These are phyloP conservation scores for Pinna nobilis DNA, from an alignment of 1,140 invertebrate genomes.

Conservation along the genomic window DNA sequence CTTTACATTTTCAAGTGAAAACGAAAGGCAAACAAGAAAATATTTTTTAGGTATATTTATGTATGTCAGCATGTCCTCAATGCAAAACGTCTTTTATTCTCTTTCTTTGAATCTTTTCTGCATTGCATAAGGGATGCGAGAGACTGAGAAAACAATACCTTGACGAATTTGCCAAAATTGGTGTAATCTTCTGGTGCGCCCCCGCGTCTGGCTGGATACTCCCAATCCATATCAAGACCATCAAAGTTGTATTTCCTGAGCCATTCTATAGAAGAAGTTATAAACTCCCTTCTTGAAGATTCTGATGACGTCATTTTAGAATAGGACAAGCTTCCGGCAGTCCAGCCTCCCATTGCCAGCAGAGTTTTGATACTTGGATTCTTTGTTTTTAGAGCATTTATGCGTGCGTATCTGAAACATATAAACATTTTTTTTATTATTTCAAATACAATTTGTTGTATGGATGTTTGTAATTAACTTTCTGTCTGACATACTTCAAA, in stretches of 20 bases:
- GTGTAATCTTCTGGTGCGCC: conserved; percentile 74
- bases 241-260: conserved; percentile 94
- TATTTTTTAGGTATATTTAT: too few relatives aligned
- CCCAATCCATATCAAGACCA: conserved; percentile 96
- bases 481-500: too few relatives aligned
- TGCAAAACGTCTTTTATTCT: too few relatives aligned
- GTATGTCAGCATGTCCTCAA: too few relatives aligned
- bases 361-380: conserved; percentile 94
- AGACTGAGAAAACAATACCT: conserved; percentile 19
- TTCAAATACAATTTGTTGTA: neutral
- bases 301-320: conserved; percentile 24
- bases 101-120: too few relatives aligned
- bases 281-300: conserved; percentile 49
- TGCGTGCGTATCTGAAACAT: conserved; percentile 30
- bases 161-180: conserved; percentile 30
- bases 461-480: neutral
- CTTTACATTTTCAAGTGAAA: too few relatives aligned
- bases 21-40: too few relatives aligned
- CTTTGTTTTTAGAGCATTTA: conserved; percentile 86
- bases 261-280: conserved; percentile 83
- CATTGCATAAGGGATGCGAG: too few relatives aligned
- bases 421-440: neutral
- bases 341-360: conserved; percentile 95
- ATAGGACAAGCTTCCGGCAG: conserved; percentile 64
- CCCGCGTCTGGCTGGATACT: conserved; percentile 92